Evolutionary conservation across 2,113 vertebrate genomes (phyloP), one percentile per base, ranked within the genome.

Genomic region (Procavia capensis): DNA sequence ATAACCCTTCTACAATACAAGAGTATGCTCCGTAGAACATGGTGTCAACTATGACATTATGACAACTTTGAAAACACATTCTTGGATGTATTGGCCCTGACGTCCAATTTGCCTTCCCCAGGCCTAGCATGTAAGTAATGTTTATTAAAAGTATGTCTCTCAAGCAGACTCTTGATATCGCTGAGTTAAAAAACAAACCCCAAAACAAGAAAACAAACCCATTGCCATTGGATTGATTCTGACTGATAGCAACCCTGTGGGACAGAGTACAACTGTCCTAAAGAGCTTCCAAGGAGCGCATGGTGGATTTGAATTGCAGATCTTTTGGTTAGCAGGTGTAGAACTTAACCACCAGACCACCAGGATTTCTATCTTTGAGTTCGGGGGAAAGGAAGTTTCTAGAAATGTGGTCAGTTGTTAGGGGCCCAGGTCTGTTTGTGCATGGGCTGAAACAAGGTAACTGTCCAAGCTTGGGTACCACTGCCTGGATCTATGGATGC

Each of bases 21-120:
- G 27, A 88, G 61, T 13, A 11, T 27, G 8, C 70, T 43, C 22
- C 41, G 64, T 68, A 68, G 9, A 79, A 17, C 0, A 1, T 6
- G 17, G 45, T 54, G 54, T 87, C 88, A 95, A 91, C 39, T 57
- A 74, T 36, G 36, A 66, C 70, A 85, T n/a, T n/a, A n/a, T n/a
- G n/a, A n/a, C 66, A 75, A 25, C n/a, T n/a, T 94, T 41, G 87
- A 80, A 64, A 95, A 88, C 50, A 90, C 50, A 64, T 75, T 84
- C 76, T 81, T 72, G 2, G 85, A 80, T 57, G 14, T 75, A 94
- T 87, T 83, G 61, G 66, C 24, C 64, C 41, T 36, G 19, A 63
- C 19, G 80, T 86, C 36, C 57, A 87, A 24, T 91, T 75, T 86
- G 57, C 80, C 84, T 91, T 90, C 81, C 76, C 16, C 39, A 80